Evolutionary conservation across 2,113 vertebrate species (phyloP), one percentile per base, ranked within the genome.

Genomic region (Sebastes schlegelii): DNA sequence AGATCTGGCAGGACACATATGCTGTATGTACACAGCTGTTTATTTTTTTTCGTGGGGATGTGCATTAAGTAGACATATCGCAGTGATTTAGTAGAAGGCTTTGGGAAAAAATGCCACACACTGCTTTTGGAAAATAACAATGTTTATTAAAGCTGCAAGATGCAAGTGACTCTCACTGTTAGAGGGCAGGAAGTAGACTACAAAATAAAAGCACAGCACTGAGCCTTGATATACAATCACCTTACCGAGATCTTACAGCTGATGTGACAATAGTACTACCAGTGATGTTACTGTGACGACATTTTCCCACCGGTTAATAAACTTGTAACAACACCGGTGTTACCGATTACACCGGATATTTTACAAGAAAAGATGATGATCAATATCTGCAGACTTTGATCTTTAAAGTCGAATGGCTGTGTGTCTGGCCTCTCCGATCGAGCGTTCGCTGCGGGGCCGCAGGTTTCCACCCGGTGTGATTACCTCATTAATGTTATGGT

Each of bases 1-100:
- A 86, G 75, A 78, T 78, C 78, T 84, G 92, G 75, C 82, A 71
- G 87, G 82, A 79, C n/a, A 46, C 86, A 68, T 72, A 80, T 71
- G 84, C 85, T 87, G 51, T 61, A 82, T 83, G 78, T 82, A 58
- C 43, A 66, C 81, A 63, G 71, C 51, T 69, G 73, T 73, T 88
- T 73, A 12, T 72, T 34, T 61, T 10, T 62, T 72, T 76, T 17
- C 60, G 5, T 57, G 52, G 52, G 77, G 49, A 40, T 73, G 10
- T 69, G 57, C 57, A 77, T 86, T 86, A 77, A 71, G 57, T 8
- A 26, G 69, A 72, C 14, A 12, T 46, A 80, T 66, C 64, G 43
- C 34, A 1, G 54, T 54, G 87, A 70, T 82, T 68, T 64, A 79
- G 51, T 51, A 3, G n/a, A 58, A 34, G 26, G 42, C 55, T 70